Conservation (phyloP, 2,888 invertebrate genomes). For the Lordiphosa fenestrarum region DNA sequence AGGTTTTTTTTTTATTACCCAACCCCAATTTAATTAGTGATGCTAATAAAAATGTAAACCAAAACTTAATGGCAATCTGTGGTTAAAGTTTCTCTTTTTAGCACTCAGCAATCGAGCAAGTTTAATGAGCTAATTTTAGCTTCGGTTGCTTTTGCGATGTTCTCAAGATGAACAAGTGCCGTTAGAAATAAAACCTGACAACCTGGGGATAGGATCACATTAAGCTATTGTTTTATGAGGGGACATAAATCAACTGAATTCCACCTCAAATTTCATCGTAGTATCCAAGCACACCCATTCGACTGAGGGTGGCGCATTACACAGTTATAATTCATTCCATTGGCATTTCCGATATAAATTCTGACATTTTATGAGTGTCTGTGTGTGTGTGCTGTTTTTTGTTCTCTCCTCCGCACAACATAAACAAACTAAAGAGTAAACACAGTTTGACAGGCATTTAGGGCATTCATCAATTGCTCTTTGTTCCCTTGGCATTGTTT, state of each 20-base stretch:
- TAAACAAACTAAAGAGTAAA: slow-evolving; percentile 16
- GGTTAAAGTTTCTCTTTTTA: neutral
- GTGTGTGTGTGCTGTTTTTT: slow-evolving; percentile 1
- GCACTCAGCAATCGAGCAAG: neutral
- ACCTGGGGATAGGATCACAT: neutral
- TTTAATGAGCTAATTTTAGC: slow-evolving; percentile 1
- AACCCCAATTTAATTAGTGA: neutral
- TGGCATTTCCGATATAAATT: slow-evolving; percentile 61
- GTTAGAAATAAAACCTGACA: neutral
- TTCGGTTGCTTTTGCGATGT: neutral
- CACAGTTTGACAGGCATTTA: slow-evolving; percentile 28
- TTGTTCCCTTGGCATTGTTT: slow-evolving; percentile 22
- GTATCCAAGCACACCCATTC: slow-evolving; percentile 1
- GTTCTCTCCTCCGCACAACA: slow-evolving; percentile 4
- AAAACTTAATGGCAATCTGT: slow-evolving; percentile 1
- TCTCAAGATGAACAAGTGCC: neutral
- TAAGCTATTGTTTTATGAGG: slow-evolving; percentile 2
- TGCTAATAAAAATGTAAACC: slow-evolving; percentile 3
- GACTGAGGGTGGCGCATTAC: slow-evolving; percentile 3
- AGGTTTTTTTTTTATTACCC: neutral
- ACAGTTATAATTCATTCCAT: slow-evolving; percentile 54
- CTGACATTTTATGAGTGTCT: slow-evolving; percentile 48
- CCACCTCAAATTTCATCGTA: neutral
- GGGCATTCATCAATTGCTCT: slow-evolving; percentile 48
- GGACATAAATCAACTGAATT: neutral